Conservation (phyloP, 2,113 vertebrate genomes). For the Paradisaea rubra region DNA sequence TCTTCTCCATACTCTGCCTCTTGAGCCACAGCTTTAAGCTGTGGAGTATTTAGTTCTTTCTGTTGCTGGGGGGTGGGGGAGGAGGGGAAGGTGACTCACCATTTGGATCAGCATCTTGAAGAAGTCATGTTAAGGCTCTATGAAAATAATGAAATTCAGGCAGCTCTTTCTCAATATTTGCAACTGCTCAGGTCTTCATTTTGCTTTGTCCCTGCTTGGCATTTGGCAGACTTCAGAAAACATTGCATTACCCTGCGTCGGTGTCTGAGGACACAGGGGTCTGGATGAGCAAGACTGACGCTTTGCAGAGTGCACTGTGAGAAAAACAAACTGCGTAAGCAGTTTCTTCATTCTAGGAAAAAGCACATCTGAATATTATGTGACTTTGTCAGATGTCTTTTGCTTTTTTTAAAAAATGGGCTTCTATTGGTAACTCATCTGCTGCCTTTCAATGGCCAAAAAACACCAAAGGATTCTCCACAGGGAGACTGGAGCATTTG, state of each 20-base stretch:
- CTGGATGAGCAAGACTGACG: neutral
- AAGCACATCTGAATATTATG: neutral
- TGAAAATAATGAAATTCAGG: neutral
- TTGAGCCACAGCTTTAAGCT: neutral
- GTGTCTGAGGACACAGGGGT: neutral
- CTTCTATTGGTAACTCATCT: neutral
- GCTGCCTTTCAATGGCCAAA: neutral
- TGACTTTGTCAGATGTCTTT: neutral
- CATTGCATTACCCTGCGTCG: rapidly evolving
- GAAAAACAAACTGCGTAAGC: neutral
- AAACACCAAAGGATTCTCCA: neutral
- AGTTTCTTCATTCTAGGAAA: neutral
- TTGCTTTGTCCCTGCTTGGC: neutral
- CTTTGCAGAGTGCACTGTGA: neutral
- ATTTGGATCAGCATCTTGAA: neutral
- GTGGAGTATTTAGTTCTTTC: neutral
- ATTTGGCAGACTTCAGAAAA: neutral
- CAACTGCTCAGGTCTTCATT: neutral
- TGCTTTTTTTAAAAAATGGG: neutral
- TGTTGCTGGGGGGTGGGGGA: neutral
- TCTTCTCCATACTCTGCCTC: neutral
- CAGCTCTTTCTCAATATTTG: neutral
- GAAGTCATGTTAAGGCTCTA: neutral
- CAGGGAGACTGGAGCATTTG: neutral
- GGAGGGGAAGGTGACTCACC: neutral